These are phyloP conservation scores for Drosophila kepulauana DNA, from an alignment of 1,140 invertebrate species.

Conservation along the genomic window DNA sequence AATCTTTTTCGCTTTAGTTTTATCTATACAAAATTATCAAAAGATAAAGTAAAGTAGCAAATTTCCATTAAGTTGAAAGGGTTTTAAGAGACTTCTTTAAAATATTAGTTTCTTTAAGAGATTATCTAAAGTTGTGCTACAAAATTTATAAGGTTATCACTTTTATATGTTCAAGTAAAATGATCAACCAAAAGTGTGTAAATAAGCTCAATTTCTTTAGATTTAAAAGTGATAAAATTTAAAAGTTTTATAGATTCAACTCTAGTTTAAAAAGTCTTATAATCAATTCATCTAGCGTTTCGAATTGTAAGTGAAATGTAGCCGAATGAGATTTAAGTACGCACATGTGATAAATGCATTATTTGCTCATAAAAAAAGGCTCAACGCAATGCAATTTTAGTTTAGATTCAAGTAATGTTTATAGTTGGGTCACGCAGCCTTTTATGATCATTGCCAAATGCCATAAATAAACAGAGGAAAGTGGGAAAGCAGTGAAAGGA, in stretches of 20 bases:
- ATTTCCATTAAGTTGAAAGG: no score
- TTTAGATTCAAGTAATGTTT: conserved; percentile 52
- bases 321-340: conserved; percentile 16
- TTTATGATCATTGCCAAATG: conserved; percentile 47
- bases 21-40: no score
- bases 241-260: not conserved
- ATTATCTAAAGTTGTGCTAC: no score
- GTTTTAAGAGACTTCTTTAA: no score
- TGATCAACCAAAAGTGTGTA: no score
- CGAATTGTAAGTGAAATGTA: not conserved
- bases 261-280: conserved; percentile 5
- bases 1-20: not conserved
- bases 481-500: no score
- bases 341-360: conserved; percentile 43
- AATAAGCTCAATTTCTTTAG: not conserved
- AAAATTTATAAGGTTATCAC: no score
- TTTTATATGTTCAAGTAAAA: no score
- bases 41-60: no score
- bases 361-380: conserved; percentile 41
- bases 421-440: conserved; percentile 66
- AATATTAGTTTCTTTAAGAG: no score
- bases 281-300: conserved; percentile 10
- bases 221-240: conserved; percentile 4
- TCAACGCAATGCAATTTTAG: conserved; percentile 45
- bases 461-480: conserved; percentile 58